Evolutionary conservation across 2,797 vertebrate species (phyloP).

Genomic region (Cyclopterus lumpus): DNA sequence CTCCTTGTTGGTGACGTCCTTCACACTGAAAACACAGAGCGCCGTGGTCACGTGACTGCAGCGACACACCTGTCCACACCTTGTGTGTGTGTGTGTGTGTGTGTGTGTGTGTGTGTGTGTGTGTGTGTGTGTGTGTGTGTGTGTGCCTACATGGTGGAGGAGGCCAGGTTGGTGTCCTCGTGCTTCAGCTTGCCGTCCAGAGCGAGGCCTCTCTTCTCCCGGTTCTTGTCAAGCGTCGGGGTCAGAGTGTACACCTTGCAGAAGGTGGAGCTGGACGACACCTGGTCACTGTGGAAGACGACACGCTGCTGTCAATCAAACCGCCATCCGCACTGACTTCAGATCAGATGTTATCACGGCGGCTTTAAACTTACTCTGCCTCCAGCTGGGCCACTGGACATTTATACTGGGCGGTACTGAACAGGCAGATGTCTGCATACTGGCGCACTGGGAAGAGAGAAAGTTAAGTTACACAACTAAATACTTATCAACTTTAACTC

Average conservation of each 20-base stretch:
- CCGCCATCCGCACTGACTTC: not conserved
- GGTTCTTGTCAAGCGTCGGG: constrained; percentile 94
- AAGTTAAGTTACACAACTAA: no score
- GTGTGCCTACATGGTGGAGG: constrained; percentile 82
- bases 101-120: not conserved
- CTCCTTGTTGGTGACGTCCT: constrained; percentile 96
- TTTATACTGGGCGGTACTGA: constrained; percentile 98
- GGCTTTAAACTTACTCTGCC: constrained; percentile 87
- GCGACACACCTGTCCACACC: not conserved
- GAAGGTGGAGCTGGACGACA: constrained; percentile 96
- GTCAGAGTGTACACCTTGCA: constrained; percentile 98
- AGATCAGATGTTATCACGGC: not conserved
- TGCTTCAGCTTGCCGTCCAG: constrained; percentile 97
- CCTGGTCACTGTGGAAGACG: constrained; percentile 87
- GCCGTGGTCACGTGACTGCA: constrained; percentile 8
- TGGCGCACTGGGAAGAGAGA: constrained; percentile 88
- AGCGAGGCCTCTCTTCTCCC: constrained; percentile 95
- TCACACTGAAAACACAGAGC: constrained; percentile 82
- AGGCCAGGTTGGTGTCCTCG: constrained; percentile 98
- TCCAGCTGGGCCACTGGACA: constrained; percentile 95
- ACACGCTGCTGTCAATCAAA: constrained; percentile 43
- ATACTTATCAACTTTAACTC: no score
- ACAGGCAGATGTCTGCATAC: constrained; percentile 97
- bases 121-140: constrained; percentile 10
- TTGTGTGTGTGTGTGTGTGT: not conserved